Evolutionary conservation across 2,888 invertebrate species (phyloP), one percentile per base, ranked within the genome.

Genomic region (Troides helena): DNA sequence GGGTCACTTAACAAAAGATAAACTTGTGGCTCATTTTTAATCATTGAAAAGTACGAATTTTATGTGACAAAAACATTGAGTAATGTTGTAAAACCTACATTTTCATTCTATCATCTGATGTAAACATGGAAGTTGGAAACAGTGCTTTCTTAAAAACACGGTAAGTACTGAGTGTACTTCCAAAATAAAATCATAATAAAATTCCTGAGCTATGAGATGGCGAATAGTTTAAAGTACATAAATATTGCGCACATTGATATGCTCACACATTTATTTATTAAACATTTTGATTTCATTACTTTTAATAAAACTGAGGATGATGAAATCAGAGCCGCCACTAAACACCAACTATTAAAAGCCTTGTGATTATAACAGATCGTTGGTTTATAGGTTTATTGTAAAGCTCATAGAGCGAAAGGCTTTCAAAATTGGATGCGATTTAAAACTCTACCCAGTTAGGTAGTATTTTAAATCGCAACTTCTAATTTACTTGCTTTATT

Each of bases 51-150:
- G 3, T 30, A 5, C 30, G 30, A 30, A 30, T 30, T 30, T 30
- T 30, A 30, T 30, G 5, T 30, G 30, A 30, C 30, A 30, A 30
- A 30, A 3, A 30, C 30, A 39, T 39, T 10, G 39, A 10, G 7
- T 39, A 39, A 39, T 39, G 5, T 30, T 30, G 30, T 30, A 30
- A 30, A 30, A 30, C 30, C 10, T 39, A 10, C 8, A 39, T 10
- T 39, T 39, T 39, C 39, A 39, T 10, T 10, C 10, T 39, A 1
- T 6, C 10, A 39, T 39, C 39, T 69, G 71, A 21, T 73, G 65
- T 67, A 65, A 65, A 70, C 21, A 56, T 65, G 85, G 84, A 84
- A 86, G 86, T 77, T 65, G 86, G 88, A 89, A 88, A 87, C 84
- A 78, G 76, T 76, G 75, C 77, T 77, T 71, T 81, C 76, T 76